phyloP scores from a whole-genome alignment of 2,113 vertebrate genomes.

The Tragelaphus scriptus region DNA sequence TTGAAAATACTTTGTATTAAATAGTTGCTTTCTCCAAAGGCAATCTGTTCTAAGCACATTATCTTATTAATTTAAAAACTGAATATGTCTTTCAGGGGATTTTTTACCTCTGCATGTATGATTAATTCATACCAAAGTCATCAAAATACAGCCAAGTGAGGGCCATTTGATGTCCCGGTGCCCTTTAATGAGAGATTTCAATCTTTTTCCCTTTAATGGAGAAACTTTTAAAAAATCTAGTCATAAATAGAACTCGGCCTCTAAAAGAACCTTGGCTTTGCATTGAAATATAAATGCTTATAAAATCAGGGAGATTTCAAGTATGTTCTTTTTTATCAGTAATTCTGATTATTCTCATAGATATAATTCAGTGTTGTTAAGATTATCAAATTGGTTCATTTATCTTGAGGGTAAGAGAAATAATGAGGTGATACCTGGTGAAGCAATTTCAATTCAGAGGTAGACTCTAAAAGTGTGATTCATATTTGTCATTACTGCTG shows the following conservation, averaged over 20 bases:
- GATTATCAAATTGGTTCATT: conserved; percentile 67
- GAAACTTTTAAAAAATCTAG: neutral
- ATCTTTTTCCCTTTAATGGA: neutral
- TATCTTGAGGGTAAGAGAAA: conserved; percentile 65
- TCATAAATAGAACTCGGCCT: neutral
- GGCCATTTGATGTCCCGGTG: conserved; percentile 16
- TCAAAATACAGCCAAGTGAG: conserved; percentile 40
- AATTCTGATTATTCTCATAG: conserved; percentile 64
- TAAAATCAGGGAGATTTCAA: conserved; percentile 33
- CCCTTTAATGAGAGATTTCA: conserved; percentile 27
- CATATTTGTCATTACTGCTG: conserved; percentile 64
- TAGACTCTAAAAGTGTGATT: conserved; percentile 41
- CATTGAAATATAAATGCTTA: conserved; percentile 14
- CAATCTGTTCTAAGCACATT: neutral
- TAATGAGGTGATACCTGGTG: conserved; percentile 60
- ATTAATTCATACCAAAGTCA: conserved; percentile 44
- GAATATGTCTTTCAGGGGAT: conserved; percentile 16
- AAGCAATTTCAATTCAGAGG: conserved; percentile 59
- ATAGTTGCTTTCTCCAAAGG: conserved; percentile 7
- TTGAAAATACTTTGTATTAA: conserved; percentile 33
- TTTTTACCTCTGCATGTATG: neutral
- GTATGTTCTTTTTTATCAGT: conserved; percentile 35
- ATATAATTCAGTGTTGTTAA: conserved; percentile 50
- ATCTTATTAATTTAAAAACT: conserved; percentile 17
- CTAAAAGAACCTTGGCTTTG: neutral